Evolutionary conservation across 1,140 invertebrate genomes (phyloP), one percentile per base, ranked within the genome.

Genomic region (Ips nitidus): DNA sequence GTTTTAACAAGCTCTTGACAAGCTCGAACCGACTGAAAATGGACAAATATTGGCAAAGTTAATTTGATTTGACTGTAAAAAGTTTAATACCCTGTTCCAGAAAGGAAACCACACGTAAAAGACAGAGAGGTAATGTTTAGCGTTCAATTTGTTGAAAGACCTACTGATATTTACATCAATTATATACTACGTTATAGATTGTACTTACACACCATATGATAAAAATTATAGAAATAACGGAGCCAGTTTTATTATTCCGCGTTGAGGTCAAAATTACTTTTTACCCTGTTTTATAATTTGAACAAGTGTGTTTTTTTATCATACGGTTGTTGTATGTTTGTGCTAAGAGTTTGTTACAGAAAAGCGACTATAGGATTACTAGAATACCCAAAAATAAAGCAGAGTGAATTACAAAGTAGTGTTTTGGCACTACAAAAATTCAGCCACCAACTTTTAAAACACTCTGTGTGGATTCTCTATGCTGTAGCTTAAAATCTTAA

Each of bases 81-180:
- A 62, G 42, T 56, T 73, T 75, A 75, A 75, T 75, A 75, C 74
- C 74, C 74, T 75, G 74, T 75, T 72, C 70, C 22, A 22, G 22
- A 22, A 22, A 22, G 22, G 22, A 22, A 22, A 22, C 22, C 22
- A 22, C 22, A 71, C 22, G 22, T 22, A 22, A 22, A 22, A 22
- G 22, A 22, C 0, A 22, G 22, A 22, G 22, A 72, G 56, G 61
- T 70, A 41, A 22, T 55, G 53, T 58, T 65, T 61, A 64, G 59
- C 69, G 69, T 52, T 61, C 43, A 61, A 61, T 6, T 36, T 45
- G 41, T 47, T 55, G 57, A 4, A 55, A 37, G 61, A 52, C 59
- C 55, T 39, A 43, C 36, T 47, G 4, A 59, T 43, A 8, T 38
- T 40, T 56, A 8, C 3, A 60, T 7, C 4, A 40, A 60, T 41